Evolutionary conservation across 2,113 vertebrate genomes (phyloP).

Genomic region (Agelaius phoeniceus): DNA sequence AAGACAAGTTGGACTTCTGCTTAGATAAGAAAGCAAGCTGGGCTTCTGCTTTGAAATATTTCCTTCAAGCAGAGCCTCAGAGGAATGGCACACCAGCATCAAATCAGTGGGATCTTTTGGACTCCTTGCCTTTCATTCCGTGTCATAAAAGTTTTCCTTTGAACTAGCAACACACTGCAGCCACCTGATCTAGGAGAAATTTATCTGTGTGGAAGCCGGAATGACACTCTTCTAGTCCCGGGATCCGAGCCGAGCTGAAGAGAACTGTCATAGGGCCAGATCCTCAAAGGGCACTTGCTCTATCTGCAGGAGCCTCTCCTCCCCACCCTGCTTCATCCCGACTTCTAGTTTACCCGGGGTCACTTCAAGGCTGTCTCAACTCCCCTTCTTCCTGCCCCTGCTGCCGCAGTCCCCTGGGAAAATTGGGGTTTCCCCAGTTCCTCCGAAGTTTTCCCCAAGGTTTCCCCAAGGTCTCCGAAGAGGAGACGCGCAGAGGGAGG

Average conservation of each 20-base stretch:
- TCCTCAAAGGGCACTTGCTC: background rate
- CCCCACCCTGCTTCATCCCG: background rate
- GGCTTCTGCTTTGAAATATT: background rate
- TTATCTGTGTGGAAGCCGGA: background rate
- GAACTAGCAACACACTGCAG: background rate
- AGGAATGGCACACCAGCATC: background rate
- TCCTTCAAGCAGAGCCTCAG: background rate
- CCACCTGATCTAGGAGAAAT: background rate
- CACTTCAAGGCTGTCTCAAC: background rate
- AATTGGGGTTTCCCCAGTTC: background rate
- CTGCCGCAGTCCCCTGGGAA: background rate
- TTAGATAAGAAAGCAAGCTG: background rate
- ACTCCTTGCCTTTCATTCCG: background rate
- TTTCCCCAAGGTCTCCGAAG: background rate
- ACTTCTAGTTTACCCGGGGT: background rate
- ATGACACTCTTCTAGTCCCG: background rate
- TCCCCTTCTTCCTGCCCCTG: background rate
- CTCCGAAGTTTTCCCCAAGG: background rate
- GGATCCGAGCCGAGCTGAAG: background rate
- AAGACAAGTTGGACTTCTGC: background rate
- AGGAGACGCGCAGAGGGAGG: accelerated
- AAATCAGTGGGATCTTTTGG: background rate
- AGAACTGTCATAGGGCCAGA: accelerated
- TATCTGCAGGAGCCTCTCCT: too few species aligned
- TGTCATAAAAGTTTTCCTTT: background rate